Conservation (phyloP, 2,888 invertebrate genomes). For the Hemistola chrysoprasaria region DNA sequence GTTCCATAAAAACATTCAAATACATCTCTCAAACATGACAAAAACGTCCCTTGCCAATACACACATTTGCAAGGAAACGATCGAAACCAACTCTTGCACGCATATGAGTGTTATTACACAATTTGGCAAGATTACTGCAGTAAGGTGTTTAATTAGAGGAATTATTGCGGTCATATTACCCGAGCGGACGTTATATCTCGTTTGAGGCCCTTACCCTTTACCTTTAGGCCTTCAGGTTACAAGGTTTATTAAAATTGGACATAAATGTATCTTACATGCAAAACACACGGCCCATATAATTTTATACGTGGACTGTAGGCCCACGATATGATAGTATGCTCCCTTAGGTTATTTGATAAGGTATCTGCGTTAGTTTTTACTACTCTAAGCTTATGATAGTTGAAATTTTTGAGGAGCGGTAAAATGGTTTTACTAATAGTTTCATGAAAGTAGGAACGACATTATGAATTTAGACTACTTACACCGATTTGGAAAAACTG, state of each 20-base stretch:
- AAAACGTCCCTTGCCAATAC: too few relatives aligned
- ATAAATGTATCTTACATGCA: constrained; percentile 9
- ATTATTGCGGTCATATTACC: constrained; percentile 25
- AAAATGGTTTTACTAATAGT: too few relatives aligned
- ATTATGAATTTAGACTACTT: too few relatives aligned
- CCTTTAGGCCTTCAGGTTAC: constrained; percentile 18
- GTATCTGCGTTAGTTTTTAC: constrained; percentile 11
- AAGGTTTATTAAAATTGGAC: constrained; percentile 23
- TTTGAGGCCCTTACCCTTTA: constrained; percentile 4
- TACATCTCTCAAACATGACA: too few relatives aligned
- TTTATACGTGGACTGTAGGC: constrained; percentile 17
- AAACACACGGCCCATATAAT: constrained; percentile 24
- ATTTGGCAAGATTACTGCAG: constrained; percentile 26
- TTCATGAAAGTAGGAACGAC: too few relatives aligned
- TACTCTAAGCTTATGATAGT: neutral
- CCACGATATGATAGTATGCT: constrained; percentile 3
- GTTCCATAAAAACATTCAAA: too few relatives aligned
- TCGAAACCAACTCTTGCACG: constrained; percentile 9
- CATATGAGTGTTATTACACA: constrained; percentile 17
- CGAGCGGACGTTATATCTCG: constrained; percentile 21
- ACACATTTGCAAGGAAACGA: too few relatives aligned
- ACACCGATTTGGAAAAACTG: too few relatives aligned
- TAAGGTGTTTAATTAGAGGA: constrained; percentile 26
- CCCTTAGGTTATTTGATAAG: constrained; percentile 1
- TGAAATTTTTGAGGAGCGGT: neutral